Evolutionary conservation across 2,888 invertebrate species (phyloP).

Genomic region (Subacronicta megacephala): DNA sequence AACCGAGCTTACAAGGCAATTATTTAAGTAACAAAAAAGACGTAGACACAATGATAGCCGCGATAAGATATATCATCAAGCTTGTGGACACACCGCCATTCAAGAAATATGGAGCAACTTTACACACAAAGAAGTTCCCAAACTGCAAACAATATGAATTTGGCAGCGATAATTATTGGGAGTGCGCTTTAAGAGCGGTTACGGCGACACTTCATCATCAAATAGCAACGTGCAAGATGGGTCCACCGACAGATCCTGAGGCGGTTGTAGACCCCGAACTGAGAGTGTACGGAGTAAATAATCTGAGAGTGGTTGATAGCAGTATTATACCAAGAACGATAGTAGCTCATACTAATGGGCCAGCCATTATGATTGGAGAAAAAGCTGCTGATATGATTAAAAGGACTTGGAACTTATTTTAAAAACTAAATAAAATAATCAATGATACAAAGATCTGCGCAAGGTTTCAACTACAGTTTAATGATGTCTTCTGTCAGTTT

Average conservation of each 20-base stretch:
- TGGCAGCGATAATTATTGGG: constrained; percentile 91
- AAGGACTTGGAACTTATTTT: constrained; percentile 79
- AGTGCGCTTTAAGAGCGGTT: constrained; percentile 90
- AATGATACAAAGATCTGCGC: neutral
- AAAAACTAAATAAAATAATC: constrained; percentile 40
- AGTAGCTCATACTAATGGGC: constrained; percentile 91
- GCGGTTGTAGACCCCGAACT: constrained; percentile 91
- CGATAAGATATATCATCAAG: constrained; percentile 87
- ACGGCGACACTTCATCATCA: constrained; percentile 92
- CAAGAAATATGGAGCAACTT: constrained; percentile 89
- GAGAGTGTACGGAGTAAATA: constrained; percentile 89
- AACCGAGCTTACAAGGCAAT: constrained; percentile 92
- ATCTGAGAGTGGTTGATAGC: constrained; percentile 92
- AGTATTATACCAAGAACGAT: constrained; percentile 92
- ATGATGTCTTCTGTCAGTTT: constrained; percentile 1
- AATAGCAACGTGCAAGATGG: constrained; percentile 92
- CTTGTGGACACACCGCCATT: constrained; percentile 90
- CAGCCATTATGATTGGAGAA: constrained; percentile 93
- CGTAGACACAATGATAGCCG: constrained; percentile 89
- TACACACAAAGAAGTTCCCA: constrained; percentile 88
- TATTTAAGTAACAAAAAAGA: constrained; percentile 92
- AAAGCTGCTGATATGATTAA: constrained; percentile 92
- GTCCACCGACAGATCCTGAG: constrained; percentile 86
- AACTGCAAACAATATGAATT: constrained; percentile 88
- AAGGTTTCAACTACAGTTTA: neutral